Conservation (phyloP, 2,113 vertebrate genomes). For the Sterna hirundo region DNA sequence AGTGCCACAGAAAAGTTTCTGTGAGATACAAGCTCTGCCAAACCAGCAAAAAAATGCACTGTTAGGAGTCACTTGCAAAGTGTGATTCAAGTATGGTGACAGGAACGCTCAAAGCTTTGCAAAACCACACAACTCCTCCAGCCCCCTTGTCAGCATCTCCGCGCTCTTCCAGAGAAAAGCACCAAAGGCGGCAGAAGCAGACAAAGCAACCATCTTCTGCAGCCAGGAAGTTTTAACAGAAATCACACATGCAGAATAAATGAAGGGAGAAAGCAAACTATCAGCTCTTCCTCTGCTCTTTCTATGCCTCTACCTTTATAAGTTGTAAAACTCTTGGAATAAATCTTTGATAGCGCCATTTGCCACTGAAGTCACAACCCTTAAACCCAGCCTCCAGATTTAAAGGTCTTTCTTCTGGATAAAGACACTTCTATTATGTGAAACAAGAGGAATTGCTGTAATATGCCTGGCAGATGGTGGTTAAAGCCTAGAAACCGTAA, state of each 20-base stretch:
- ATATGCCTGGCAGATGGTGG: background rate
- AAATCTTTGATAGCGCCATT: background rate
- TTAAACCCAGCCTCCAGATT: background rate
- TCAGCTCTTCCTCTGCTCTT: background rate
- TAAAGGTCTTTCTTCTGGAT: background rate
- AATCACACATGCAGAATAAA: background rate
- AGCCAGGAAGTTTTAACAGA: background rate
- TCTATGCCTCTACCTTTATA: background rate
- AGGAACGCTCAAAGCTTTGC: background rate
- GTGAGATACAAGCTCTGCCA: background rate
- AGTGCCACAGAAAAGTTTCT: background rate
- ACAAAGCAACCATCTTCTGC: background rate
- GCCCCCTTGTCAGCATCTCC: background rate
- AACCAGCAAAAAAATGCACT: background rate
- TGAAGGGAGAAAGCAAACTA: background rate
- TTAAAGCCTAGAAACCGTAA: background rate
- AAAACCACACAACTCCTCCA: background rate
- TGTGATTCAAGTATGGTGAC: fast-evolving
- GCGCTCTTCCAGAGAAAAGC: background rate
- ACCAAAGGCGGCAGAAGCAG: background rate
- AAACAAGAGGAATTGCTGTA: background rate
- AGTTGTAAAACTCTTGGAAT: background rate
- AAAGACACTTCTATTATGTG: background rate
- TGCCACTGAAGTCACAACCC: background rate
- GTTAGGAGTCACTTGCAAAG: background rate